Conservation (phyloP, 2,113 vertebrate species). For the Trogon melanurus region DNA sequence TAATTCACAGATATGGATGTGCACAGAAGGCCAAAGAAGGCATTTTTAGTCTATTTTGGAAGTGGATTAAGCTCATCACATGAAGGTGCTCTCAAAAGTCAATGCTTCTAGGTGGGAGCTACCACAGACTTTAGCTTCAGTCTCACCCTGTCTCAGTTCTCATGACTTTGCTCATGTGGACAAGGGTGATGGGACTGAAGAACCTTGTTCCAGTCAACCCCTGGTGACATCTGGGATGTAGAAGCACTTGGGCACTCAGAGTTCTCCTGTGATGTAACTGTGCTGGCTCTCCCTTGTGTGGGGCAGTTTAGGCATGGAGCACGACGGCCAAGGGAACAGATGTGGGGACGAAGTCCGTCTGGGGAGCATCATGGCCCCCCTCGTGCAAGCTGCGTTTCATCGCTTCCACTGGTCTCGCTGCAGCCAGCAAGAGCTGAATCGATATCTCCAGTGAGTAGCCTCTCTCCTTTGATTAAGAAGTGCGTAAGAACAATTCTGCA, state of each 20-base stretch:
- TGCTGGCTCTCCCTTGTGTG: not conserved
- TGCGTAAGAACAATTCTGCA: fast-evolving
- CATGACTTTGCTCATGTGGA: not conserved
- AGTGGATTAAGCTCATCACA: not conserved
- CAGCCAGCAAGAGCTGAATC: conserved; percentile 95
- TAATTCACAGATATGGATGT: not conserved
- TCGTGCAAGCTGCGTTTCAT: conserved; percentile 97
- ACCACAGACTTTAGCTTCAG: not conserved
- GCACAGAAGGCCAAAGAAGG: not conserved
- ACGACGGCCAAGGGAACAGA: conserved; percentile 95
- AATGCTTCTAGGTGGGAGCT: not conserved
- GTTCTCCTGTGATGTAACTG: not conserved
- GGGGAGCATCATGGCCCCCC: conserved; percentile 98
- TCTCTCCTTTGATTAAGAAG: not conserved
- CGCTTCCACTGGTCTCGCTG: conserved; percentile 98
- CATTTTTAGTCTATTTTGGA: not conserved
- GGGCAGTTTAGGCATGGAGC: conserved; percentile 95
- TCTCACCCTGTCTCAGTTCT: not conserved
- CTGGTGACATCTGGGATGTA: not conserved
- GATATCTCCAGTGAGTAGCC: conserved; percentile 92
- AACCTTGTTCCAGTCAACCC: not conserved
- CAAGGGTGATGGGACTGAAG: not conserved
- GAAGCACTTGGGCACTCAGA: fast-evolving
- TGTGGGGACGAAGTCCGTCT: conserved; percentile 96
- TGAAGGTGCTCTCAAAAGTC: not conserved